A percentile compares a stretch with the other conserved stretches of the same genome.
These are phyloP conservation scores for Heliconius melpomene DNA, from an alignment of 1,140 invertebrate species.

Conservation along the genomic window DNA sequence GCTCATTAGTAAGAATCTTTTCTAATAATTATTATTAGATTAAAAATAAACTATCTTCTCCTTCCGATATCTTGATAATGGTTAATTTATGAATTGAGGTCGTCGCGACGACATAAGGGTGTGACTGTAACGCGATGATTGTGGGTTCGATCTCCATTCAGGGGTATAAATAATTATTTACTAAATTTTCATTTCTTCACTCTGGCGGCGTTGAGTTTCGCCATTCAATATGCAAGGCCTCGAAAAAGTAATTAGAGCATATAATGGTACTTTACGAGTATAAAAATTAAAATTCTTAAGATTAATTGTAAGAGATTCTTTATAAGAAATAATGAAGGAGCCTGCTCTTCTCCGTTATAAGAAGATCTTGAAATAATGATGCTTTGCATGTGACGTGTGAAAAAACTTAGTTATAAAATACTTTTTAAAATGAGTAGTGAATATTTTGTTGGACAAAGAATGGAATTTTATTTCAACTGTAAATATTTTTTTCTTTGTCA, in stretches of 20 bases:
- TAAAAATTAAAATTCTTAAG: not conserved
- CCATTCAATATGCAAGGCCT: too few relatives aligned
- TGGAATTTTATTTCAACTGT: slow-evolving; percentile 19
- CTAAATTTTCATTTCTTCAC: too few relatives aligned
- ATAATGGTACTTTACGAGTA: not conserved
- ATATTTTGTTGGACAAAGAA: not conserved
- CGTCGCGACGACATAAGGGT: not conserved
- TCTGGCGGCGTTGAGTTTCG: too few relatives aligned
- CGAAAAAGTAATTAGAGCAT: too few relatives aligned
- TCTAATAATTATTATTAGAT: not conserved
- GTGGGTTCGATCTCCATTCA: not conserved
- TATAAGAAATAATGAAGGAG: not conserved
- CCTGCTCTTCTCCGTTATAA: slow-evolving; percentile 10
- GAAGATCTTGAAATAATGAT: slow-evolving; percentile 11
- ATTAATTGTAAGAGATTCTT: not conserved
- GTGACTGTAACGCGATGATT: not conserved
- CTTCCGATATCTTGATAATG: too few relatives aligned
- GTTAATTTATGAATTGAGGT: too few relatives aligned
- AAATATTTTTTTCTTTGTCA: slow-evolving; percentile 61
- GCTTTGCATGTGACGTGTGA: not conserved
- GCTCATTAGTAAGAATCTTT: slow-evolving; percentile 88
- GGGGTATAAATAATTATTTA: not conserved
- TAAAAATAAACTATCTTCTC: not conserved
- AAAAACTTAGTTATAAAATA: not conserved
- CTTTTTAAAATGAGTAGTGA: not conserved